Evolutionary conservation across 1,140 invertebrate genomes (phyloP).

Genomic region (Idris sp.): DNA sequence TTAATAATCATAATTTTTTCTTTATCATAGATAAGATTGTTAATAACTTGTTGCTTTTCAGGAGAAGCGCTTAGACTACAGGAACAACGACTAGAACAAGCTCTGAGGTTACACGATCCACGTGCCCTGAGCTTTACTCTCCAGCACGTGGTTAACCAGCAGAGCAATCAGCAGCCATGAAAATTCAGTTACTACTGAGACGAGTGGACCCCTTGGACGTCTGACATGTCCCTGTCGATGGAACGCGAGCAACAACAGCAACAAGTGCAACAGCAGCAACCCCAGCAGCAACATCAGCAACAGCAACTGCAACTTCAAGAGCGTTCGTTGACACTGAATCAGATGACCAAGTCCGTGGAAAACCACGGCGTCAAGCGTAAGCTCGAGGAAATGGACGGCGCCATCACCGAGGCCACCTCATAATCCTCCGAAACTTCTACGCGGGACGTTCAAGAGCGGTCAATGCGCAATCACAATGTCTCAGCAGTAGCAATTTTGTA

Average conservation of each 20-base stretch:
- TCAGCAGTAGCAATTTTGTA: slow-evolving; percentile 74
- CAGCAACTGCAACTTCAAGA: slow-evolving; percentile 56
- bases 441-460: slow-evolving; percentile 72
- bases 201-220: slow-evolving; percentile 78
- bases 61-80: slow-evolving; percentile 86
- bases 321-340: slow-evolving; percentile 67
- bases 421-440: slow-evolving; percentile 9
- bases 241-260: slow-evolving; percentile 65
- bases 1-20: too few species aligned
- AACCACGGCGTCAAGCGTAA: slow-evolving; percentile 75
- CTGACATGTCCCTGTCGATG: slow-evolving; percentile 64
- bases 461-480: slow-evolving; percentile 73
- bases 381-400: slow-evolving; percentile 73
- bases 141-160: slow-evolving; percentile 80
- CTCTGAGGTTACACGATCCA: slow-evolving; percentile 86
- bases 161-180: slow-evolving; percentile 81
- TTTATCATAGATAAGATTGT: too few species aligned
- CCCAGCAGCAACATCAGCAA: slow-evolving; percentile 61
- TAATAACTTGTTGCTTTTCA: background rate
- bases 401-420: slow-evolving; percentile 67
- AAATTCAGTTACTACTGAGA: slow-evolving; percentile 82
- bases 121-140: slow-evolving; percentile 83
- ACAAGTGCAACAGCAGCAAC: slow-evolving; percentile 58
- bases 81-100: slow-evolving; percentile 89
- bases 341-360: slow-evolving; percentile 58